Percentiles rank a stretch among this genome's conserved stretches.
These are phyloP conservation scores for Dasyornis broadbenti DNA, from an alignment of 2,113 vertebrate genomes.

Conservation along the genomic window DNA sequence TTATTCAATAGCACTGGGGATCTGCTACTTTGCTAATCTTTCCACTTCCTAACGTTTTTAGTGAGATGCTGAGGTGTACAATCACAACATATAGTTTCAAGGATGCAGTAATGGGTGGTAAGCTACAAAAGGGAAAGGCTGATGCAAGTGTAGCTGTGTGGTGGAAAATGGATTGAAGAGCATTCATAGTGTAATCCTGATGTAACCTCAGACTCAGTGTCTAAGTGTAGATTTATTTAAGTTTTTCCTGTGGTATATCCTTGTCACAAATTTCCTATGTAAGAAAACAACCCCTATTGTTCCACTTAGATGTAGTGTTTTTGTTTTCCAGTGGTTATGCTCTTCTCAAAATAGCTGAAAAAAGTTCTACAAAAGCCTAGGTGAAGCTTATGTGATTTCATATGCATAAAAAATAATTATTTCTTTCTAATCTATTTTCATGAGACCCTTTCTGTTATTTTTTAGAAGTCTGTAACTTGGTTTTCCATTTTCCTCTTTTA, in stretches of 20 bases:
- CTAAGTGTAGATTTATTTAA: not conserved
- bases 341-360: not conserved
- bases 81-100: not conserved
- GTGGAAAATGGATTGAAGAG: not conserved
- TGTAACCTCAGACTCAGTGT: not conserved
- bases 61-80: not conserved
- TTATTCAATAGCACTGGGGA: not conserved
- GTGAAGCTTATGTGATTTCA: not conserved
- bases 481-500: not conserved
- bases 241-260: not conserved
- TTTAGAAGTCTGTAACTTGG: not conserved
- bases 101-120: not conserved
- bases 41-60: not conserved
- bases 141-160: not conserved
- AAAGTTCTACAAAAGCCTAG: not conserved
- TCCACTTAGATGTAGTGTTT: not conserved
- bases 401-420: not conserved
- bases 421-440: not conserved
- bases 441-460: not conserved
- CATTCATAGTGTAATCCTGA: not conserved
- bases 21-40: not conserved
- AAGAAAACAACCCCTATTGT: not conserved
- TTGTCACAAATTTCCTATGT: not conserved
- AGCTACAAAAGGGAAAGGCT: not conserved
- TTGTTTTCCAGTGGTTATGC: not conserved